Percentiles rank a stretch among this genome's conserved stretches.
Evolutionary conservation across 2,797 vertebrate species (phyloP).

Genomic region (Cynodonichthys magdalenae): DNA sequence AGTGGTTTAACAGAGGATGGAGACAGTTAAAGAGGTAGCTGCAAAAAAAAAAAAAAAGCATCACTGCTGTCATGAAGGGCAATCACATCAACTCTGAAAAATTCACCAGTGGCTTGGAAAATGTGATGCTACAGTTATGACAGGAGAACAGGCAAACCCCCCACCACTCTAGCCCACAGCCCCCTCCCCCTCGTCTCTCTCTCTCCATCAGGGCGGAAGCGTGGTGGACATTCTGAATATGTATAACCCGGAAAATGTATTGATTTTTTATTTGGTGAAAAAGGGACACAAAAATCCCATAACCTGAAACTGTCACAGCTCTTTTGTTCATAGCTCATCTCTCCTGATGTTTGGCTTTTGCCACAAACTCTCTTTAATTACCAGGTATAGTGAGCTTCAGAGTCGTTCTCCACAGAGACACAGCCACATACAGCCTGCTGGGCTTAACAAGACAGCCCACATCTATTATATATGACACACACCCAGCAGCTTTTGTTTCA

Average conservation of each 20-base stretch:
- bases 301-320: conserved; percentile 99
- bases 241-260: conserved; percentile 97
- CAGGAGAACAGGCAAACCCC: conserved; percentile 87
- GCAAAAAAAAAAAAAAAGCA: conserved; percentile 43
- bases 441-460: conserved; percentile 80
- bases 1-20: background rate
- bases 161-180: conserved; percentile 46
- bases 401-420: conserved; percentile 72
- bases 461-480: conserved; percentile 82
- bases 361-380: conserved; percentile 96
- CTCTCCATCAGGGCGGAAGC: conserved; percentile 89
- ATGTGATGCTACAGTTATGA: conserved; percentile 92
- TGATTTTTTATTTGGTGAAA: conserved; percentile 97
- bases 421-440: conserved; percentile 71
- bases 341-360: conserved; percentile 83
- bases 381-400: conserved; percentile 78
- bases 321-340: conserved; percentile 98
- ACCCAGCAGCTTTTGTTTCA: conserved; percentile 79
- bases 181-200: conserved; percentile 68
- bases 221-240: conserved; percentile 93
- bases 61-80: conserved; percentile 89
- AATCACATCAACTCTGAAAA: conserved; percentile 97
- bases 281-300: conserved; percentile 87
- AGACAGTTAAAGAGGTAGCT: conserved; percentile 48
- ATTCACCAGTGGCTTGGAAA: conserved; percentile 99